A percentile compares a stretch with the other conserved stretches of the same genome.
These are phyloP conservation scores for Saturnia pavonia DNA, from an alignment of 2,888 invertebrate genomes.

Conservation along the genomic window DNA sequence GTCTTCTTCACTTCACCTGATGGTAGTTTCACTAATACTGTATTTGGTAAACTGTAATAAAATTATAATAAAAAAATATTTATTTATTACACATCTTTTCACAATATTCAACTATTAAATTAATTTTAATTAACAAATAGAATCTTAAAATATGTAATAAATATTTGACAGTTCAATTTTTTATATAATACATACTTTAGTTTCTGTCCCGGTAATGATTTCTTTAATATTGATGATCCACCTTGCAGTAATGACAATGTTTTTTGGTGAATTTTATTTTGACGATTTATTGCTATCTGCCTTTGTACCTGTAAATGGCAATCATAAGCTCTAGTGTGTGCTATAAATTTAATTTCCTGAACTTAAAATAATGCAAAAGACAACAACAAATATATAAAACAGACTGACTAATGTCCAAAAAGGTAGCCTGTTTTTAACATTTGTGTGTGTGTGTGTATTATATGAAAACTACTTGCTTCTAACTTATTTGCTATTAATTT, in stretches of 20 bases:
- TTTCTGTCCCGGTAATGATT: conserved; percentile 66
- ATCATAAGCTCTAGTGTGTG: neutral
- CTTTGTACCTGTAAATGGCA: conserved; percentile 82
- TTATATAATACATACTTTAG: conserved; percentile 58
- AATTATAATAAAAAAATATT: no score
- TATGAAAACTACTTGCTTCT: no score
- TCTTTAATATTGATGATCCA: conserved; percentile 81
- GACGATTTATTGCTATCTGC: conserved; percentile 88
- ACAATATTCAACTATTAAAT: neutral
- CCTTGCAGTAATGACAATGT: conserved; percentile 88
- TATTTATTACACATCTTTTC: neutral
- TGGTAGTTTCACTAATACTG: conserved; percentile 73
- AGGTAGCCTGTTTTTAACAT: neutral
- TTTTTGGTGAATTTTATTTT: conserved; percentile 86
- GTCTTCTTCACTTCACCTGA: conserved; percentile 72
- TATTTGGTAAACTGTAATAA: conserved; percentile 69
- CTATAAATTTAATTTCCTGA: neutral
- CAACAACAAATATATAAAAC: no score
- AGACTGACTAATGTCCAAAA: no score
- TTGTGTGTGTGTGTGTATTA: neutral
- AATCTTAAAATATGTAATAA: neutral
- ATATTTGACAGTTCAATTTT: neutral
- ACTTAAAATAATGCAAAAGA: neutral
- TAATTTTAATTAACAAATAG: neutral
- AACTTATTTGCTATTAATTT: no score